Evolutionary conservation across 2,113 vertebrate genomes (phyloP).

Genomic region (Antigone vipio): DNA sequence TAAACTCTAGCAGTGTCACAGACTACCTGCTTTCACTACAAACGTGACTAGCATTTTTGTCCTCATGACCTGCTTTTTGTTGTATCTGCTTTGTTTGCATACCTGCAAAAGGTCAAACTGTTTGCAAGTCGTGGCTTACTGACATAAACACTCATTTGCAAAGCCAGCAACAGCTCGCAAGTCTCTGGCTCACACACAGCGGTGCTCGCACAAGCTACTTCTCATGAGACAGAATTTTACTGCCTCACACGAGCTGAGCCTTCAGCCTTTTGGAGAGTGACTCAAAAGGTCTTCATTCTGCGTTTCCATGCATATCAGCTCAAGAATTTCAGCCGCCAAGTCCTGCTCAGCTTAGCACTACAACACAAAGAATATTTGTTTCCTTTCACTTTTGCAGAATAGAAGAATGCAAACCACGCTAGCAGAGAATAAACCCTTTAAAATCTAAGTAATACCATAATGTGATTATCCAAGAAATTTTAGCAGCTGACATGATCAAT

Average conservation of each 20-base stretch:
- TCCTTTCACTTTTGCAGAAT: neutral
- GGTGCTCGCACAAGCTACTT: neutral
- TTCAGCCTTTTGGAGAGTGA: neutral
- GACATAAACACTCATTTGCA: neutral
- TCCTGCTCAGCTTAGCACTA: neutral
- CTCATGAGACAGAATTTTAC: neutral
- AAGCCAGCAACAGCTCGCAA: neutral
- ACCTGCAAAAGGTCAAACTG: neutral
- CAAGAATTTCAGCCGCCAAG: neutral
- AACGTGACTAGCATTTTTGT: neutral
- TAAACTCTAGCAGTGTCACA: neutral
- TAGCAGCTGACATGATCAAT: neutral
- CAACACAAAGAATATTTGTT: neutral
- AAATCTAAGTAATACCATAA: neutral
- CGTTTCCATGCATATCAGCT: neutral
- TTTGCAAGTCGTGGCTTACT: neutral
- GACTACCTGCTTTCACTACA: neutral
- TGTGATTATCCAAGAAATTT: neutral
- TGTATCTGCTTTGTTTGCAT: neutral
- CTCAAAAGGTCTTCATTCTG: neutral
- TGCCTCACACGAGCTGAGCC: neutral
- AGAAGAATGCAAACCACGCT: neutral
- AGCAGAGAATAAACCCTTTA: neutral
- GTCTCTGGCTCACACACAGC: neutral
- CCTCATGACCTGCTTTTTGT: neutral